phyloP scores from a whole-genome alignment of 2,113 vertebrate genomes.

The Periophthalmus modestus region DNA sequence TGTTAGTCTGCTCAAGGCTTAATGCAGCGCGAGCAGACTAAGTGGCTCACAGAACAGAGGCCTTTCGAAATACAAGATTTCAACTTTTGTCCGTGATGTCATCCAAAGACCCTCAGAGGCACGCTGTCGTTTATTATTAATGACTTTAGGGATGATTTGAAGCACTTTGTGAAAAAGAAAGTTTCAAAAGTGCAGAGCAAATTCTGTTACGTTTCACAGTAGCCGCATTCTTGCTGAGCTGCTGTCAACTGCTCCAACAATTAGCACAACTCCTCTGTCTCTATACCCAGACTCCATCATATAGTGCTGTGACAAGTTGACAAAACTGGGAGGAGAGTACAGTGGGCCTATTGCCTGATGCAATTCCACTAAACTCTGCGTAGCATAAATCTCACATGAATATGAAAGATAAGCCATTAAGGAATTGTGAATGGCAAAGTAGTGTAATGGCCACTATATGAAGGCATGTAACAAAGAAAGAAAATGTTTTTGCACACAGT shows the following conservation, averaged over 20 bases:
- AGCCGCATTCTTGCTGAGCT: neutral
- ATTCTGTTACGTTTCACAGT: neutral
- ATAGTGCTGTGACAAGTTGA: constrained; percentile 1
- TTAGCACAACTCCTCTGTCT: neutral
- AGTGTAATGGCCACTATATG: neutral
- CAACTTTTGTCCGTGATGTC: constrained; percentile 34
- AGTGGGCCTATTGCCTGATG: neutral
- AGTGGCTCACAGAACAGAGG: constrained; percentile 41
- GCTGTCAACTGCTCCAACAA: neutral
- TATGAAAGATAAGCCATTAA: neutral
- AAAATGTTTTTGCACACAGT: no score
- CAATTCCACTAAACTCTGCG: constrained; percentile 1
- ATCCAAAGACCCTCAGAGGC: constrained; percentile 23
- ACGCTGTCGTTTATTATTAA: constrained; percentile 35
- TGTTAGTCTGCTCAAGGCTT: constrained; percentile 32
- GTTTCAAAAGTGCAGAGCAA: neutral
- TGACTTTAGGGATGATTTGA: constrained; percentile 13
- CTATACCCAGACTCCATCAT: neutral
- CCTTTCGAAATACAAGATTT: constrained; percentile 34
- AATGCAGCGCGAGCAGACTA: constrained; percentile 40
- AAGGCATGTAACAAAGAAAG: no score
- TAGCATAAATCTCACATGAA: neutral
- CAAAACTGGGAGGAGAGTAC: neutral
- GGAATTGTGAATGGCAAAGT: neutral
- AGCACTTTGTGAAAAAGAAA: constrained; percentile 6